Conservation (phyloP, 2,113 vertebrate species). For the Quiscalus mexicanus region DNA sequence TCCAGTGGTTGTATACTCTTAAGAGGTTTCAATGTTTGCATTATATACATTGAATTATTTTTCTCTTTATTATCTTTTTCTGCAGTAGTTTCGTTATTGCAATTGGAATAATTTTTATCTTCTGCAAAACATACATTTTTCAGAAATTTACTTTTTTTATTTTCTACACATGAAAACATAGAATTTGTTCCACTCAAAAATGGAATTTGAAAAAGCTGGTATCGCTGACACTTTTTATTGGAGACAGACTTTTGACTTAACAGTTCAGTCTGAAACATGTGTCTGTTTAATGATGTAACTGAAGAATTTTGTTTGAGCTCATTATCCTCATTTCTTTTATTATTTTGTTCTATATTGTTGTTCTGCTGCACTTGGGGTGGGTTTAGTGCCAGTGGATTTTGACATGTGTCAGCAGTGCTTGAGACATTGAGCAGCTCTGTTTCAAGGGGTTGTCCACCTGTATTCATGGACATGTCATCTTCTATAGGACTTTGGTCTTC, state of each 20-base stretch:
- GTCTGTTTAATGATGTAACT: not conserved
- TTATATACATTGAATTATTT: not conserved
- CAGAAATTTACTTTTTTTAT: not conserved
- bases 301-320: not conserved
- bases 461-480: not conserved
- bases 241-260: not conserved
- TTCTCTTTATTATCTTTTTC: not conserved
- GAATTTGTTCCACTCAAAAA: not conserved
- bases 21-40: slow-evolving; percentile 1
- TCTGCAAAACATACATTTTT: not conserved
- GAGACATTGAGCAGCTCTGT: not conserved
- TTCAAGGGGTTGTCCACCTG: not conserved
- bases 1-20: not conserved
- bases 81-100: not conserved
- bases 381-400: not conserved
- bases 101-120: not conserved
- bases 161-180: not conserved
- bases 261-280: not conserved
- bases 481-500: not conserved
- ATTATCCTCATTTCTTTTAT: not conserved
- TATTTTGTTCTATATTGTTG: not conserved
- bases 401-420: accelerated
- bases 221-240: not conserved
- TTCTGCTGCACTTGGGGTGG: not conserved
- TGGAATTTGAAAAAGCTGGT: slow-evolving; percentile 12